These are phyloP conservation scores for Heliconius himera DNA, from an alignment of 1,140 invertebrate species.

Conservation along the genomic window DNA sequence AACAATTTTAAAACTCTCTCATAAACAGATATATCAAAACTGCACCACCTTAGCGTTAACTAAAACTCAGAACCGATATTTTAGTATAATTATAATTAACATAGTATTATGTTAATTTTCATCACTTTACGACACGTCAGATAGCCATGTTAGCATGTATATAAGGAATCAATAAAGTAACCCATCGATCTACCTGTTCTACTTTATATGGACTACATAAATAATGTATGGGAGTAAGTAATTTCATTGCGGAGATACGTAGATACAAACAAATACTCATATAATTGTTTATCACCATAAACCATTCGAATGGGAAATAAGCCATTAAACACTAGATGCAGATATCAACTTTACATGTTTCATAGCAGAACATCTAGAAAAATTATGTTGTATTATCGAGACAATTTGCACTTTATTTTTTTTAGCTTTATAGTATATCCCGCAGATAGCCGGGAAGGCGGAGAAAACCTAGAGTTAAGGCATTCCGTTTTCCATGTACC, in stretches of 20 bases:
- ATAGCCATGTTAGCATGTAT: not conserved
- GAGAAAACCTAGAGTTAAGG: not conserved
- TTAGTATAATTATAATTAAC: not conserved
- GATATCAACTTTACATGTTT: not conserved
- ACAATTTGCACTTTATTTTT: no score
- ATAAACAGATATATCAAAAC: not conserved
- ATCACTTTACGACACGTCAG: not conserved
- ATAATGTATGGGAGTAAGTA: not conserved
- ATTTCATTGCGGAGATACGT: not conserved
- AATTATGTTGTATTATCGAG: no score
- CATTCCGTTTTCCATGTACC: no score
- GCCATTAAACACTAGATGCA: not conserved
- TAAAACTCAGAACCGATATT: not conserved
- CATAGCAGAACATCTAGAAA: no score
- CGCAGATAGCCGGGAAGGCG: no score
- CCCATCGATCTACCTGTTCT: not conserved
- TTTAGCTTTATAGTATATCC: no score
- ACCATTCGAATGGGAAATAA: not conserved
- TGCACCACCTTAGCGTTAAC: not conserved
- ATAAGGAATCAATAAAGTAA: not conserved
- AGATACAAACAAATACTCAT: not conserved
- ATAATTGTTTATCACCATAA: not conserved
- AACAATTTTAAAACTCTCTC: not conserved
- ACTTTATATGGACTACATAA: not conserved
- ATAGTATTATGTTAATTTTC: not conserved